A percentile compares a stretch with the other conserved stretches of the same genome.
Evolutionary conservation across 1,140 invertebrate species (phyloP).

Genomic region (Meloidogyne exigua): DNA sequence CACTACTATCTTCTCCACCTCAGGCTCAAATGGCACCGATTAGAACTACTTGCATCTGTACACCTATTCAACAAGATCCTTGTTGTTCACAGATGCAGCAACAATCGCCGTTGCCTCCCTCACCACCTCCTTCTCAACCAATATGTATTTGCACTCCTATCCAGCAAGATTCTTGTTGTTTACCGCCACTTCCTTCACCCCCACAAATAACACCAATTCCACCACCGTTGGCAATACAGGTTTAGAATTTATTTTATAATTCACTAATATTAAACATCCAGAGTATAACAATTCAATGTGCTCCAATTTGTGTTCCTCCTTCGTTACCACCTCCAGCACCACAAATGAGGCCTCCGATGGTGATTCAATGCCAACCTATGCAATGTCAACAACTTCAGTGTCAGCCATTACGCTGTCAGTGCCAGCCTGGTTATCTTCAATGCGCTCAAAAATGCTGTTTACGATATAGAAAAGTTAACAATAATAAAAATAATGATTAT

Average conservation of each 20-base stretch:
- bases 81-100: constrained; percentile 11
- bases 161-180: constrained; percentile 40
- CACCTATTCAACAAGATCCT: constrained; percentile 22
- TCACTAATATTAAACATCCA: background rate
- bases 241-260: background rate
- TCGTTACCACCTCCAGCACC: background rate
- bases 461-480: constrained; percentile 21
- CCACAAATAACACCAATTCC: constrained; percentile 21
- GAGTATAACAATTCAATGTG: constrained; percentile 36
- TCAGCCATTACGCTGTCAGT: constrained; percentile 31
- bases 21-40: constrained; percentile 6
- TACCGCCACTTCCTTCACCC: constrained; percentile 15
- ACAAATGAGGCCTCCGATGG: background rate
- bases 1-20: constrained; percentile 5
- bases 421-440: constrained; percentile 32
- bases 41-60: constrained; percentile 33
- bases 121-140: constrained; percentile 4
- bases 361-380: constrained; percentile 31
- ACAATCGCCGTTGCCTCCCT: background rate
- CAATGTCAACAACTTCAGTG: constrained; percentile 25
- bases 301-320: constrained; percentile 21
- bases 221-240: constrained; percentile 30
- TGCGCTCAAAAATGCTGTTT: constrained; percentile 22
- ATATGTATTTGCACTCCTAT: constrained; percentile 32
- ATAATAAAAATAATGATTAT: constrained; percentile 7